These are phyloP conservation scores for Taurulus bubalis DNA, from an alignment of 2,113 vertebrate species.

Conservation along the genomic window DNA sequence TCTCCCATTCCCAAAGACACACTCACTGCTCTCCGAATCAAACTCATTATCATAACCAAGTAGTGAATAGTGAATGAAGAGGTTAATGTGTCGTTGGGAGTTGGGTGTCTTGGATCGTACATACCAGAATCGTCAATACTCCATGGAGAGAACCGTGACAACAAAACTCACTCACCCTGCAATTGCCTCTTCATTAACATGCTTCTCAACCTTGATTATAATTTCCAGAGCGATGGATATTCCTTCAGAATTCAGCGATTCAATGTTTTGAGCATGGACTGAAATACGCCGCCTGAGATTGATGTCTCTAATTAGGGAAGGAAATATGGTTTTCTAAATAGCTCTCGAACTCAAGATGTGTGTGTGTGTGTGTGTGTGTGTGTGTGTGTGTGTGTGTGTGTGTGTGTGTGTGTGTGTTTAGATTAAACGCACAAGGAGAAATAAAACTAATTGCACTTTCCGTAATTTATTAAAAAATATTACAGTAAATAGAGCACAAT, in stretches of 20 bases:
- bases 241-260: slow-evolving; percentile 48
- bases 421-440: slow-evolving; percentile 19
- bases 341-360: slow-evolving; percentile 13
- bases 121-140: slow-evolving; percentile 37
- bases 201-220: slow-evolving; percentile 54
- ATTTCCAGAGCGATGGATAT: slow-evolving; percentile 49
- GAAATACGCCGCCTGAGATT: slow-evolving; percentile 45
- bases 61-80: slow-evolving; percentile 35
- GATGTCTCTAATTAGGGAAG: slow-evolving; percentile 65
- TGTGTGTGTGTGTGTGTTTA: slow-evolving; percentile 1
- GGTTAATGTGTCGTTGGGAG: slow-evolving; percentile 11
- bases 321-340: slow-evolving; percentile 53
- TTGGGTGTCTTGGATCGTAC: neutral
- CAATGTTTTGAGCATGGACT: slow-evolving; percentile 20
- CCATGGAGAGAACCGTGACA: slow-evolving; percentile 58
- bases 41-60: slow-evolving; percentile 61
- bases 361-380: slow-evolving; percentile 4
- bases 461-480: slow-evolving; percentile 17
- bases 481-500: neutral
- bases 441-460: slow-evolving; percentile 28
- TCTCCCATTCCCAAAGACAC: slow-evolving; percentile 6
- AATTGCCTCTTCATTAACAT: slow-evolving; percentile 67
- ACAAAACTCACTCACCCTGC: slow-evolving; percentile 54
- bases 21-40: slow-evolving; percentile 41
- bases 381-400: too few relatives aligned